Percentiles rank a stretch among this genome's conserved stretches.
phyloP scores from a whole-genome alignment of 30 jellyfish, hydroid and myxozoan species.

The Catostylus mosaicus region DNA sequence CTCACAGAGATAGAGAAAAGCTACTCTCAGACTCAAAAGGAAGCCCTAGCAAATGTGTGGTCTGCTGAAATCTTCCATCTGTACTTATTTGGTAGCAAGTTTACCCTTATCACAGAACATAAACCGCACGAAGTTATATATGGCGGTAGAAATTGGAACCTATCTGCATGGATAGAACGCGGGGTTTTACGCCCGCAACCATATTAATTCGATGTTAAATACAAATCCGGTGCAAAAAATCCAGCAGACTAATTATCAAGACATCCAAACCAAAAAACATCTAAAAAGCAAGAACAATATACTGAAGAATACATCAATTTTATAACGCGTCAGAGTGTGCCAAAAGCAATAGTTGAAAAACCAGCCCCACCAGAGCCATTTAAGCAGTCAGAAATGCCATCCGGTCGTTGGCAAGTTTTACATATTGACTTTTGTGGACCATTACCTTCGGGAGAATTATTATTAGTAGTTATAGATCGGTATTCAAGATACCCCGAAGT shows the following conservation, averaged over 20 bases:
- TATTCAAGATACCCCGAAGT: conserved; percentile 57
- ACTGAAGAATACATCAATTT: conserved; percentile 17
- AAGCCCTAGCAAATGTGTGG: conserved; percentile 66
- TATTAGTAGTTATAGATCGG: conserved; percentile 13
- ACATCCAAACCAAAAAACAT: conserved; percentile 9
- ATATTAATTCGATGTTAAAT: conserved; percentile 3
- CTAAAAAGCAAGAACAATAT: background rate
- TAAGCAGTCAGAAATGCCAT: conserved; percentile 14
- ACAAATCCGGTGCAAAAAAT: conserved; percentile 38
- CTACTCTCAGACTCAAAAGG: conserved; percentile 74
- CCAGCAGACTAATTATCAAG: conserved; percentile 53
- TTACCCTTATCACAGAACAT: conserved; percentile 42
- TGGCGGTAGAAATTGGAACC: conserved; percentile 8
- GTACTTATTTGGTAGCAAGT: conserved; percentile 7
- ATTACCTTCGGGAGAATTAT: background rate
- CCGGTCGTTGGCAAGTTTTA: conserved; percentile 31
- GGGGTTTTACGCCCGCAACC: conserved; percentile 53
- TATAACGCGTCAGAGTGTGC: conserved; percentile 1
- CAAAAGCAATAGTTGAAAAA: conserved; percentile 24
- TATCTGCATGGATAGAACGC: background rate
- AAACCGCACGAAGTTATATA: conserved; percentile 26
- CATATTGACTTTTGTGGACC: conserved; percentile 53
- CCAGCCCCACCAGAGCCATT: conserved; percentile 28
- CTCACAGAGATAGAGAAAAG: conserved; percentile 43
- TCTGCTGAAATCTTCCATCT: conserved; percentile 23